Base-by-base conservation (phyloP, 1,140 invertebrate species). In the Drosophila sulfurigaster region DNA sequence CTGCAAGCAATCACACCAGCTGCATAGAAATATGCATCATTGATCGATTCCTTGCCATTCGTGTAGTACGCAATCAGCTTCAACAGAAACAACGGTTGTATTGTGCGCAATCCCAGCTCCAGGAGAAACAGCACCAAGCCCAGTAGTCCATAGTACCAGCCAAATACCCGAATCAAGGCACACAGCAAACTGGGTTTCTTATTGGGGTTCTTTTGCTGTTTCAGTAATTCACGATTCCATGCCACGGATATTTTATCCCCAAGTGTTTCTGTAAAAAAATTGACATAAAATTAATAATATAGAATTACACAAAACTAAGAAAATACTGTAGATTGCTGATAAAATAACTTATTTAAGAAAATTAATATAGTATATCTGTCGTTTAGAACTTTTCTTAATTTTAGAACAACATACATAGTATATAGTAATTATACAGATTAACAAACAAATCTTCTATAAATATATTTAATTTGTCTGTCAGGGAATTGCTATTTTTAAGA, bases 31-130 rank as follows among this genome's bases (percentile, higher is more conserved):
- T 95, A 95, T 1, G 96, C 96, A 51, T 92, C 92, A 92, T 93
- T 68, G 11, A 77, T 76, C 45, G 95, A 93, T 0, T 91, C 79
- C 30, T 91, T 85, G 13, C 93, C 92, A 45, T 92, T 89, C 10
- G 93, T 93, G n/a, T 73, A 88, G 92, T 96, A 96, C 15, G 94
- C 94, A 30, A 98, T 94, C 30, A 98, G 82, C 49, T 94, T 94
- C 2, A 96, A 95, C 54, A 97, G 93, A 82, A 95, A 95, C 54
- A 97, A 85, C 1, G 96, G 96, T 76, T 96, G 95, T 46, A 93
- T 93, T 73, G 96, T 94, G 91, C 96, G 79, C 10, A 92, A 48
- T 10, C 91, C 85, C 62, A 92, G 35, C 56, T 92, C 91, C 15
- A 92, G 57, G 10, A 92, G 1, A 25, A 92, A 85, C 1, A 92